phyloP scores from a whole-genome alignment of 1,140 invertebrate genomes.

The Agraylea sexmaculata region DNA sequence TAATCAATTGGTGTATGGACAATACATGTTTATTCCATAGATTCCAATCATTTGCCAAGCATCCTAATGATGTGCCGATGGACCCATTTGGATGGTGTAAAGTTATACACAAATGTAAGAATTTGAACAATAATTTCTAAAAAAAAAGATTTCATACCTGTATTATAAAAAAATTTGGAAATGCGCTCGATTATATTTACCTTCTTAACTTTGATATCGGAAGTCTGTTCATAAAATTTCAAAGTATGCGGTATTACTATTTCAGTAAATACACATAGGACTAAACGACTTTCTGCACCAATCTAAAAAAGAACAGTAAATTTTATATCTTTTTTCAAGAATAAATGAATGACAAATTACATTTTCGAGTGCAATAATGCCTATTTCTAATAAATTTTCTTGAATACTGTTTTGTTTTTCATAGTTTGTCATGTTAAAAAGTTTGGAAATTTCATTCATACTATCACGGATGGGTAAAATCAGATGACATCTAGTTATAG shows the following conservation, averaged over 20 bases:
- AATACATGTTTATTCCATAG: slow-evolving; percentile 9
- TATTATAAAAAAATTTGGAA: slow-evolving; percentile 3
- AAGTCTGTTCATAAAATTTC: slow-evolving; percentile 17
- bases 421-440: slow-evolving; percentile 9
- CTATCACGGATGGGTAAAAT: slow-evolving; percentile 14
- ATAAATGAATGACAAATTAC: slow-evolving; percentile 5
- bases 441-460: slow-evolving; percentile 4
- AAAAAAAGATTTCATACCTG: slow-evolving; percentile 7
- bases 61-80: slow-evolving; percentile 7
- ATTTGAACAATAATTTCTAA: slow-evolving; percentile 14
- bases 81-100: slow-evolving; percentile 16
- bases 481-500: slow-evolving; percentile 15
- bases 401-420: slow-evolving; percentile 12
- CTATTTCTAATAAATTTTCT: slow-evolving; percentile 15
- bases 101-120: slow-evolving; percentile 14
- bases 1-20: slow-evolving; percentile 12
- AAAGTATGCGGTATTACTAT: slow-evolving; percentile 11
- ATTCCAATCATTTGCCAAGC: slow-evolving; percentile 11
- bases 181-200: too few species aligned
- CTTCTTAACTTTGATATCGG: slow-evolving; percentile 15
- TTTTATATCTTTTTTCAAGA: neutral
- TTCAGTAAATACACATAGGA: slow-evolving; percentile 16
- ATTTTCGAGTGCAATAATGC: slow-evolving; percentile 13
- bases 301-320: slow-evolving; percentile 12
- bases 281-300: slow-evolving; percentile 11